phyloP scores from a whole-genome alignment of 1,140 invertebrate genomes.

The Euwallacea fornicatus region DNA sequence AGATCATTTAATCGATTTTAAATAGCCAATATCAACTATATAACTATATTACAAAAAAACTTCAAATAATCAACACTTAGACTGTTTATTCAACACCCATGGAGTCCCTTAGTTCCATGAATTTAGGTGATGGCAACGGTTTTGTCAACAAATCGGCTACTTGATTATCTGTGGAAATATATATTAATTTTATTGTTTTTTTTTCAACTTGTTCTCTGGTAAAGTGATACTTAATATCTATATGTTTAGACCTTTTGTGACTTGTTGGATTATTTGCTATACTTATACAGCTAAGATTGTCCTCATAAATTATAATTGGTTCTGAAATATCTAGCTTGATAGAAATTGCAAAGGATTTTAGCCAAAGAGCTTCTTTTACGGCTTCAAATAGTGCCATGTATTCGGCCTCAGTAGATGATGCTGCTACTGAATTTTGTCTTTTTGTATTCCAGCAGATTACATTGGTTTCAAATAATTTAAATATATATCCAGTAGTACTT shows the following conservation, averaged over 20 bases:
- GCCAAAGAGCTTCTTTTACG: slow-evolving; percentile 45
- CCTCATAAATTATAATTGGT: slow-evolving; percentile 31
- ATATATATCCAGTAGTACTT: slow-evolving; percentile 40
- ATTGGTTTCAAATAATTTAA: slow-evolving; percentile 35
- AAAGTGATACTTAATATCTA: slow-evolving; percentile 44
- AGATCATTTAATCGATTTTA: no score
- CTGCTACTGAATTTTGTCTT: slow-evolving; percentile 47
- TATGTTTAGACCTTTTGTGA: slow-evolving; percentile 37
- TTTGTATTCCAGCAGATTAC: slow-evolving; percentile 45
- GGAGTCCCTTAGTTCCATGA: no score
- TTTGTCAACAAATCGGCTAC: slow-evolving; percentile 46
- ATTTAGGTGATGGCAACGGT: not conserved
- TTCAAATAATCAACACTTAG: no score
- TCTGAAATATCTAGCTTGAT: not conserved
- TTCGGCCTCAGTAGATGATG: slow-evolving; percentile 50
- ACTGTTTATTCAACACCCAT: no score
- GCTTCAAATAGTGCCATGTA: slow-evolving; percentile 47
- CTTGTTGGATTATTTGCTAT: slow-evolving; percentile 17
- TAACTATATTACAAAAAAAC: no score
- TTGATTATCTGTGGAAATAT: slow-evolving; percentile 43
- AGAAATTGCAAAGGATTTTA: slow-evolving; percentile 22
- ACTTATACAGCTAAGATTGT: slow-evolving; percentile 41
- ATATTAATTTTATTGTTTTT: slow-evolving; percentile 37
- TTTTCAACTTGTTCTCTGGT: slow-evolving; percentile 37
- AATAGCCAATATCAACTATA: no score